phyloP scores from a whole-genome alignment of 2,113 vertebrate genomes.

The Noturus placidus region DNA sequence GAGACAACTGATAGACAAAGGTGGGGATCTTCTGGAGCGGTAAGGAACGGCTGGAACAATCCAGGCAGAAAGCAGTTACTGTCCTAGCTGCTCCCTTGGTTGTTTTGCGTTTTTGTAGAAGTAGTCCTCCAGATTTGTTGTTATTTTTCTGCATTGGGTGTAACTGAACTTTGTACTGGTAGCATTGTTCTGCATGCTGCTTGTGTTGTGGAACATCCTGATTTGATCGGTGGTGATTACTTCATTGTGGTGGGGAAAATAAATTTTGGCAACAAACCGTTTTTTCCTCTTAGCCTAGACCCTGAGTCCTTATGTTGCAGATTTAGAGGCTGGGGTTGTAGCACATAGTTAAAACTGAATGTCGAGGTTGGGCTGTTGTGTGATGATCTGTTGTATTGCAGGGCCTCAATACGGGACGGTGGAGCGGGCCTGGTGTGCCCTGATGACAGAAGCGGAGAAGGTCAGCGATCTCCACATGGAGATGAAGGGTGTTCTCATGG shows the following conservation, averaged over 20 bases:
- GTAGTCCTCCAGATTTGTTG: not conserved
- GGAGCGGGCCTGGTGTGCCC: slow-evolving; percentile 88
- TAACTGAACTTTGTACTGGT: not conserved
- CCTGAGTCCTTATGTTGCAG: not conserved
- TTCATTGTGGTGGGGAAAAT: not conserved
- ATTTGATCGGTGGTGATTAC: not conserved
- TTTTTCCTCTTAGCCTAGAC: not conserved
- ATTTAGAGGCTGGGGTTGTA: not conserved
- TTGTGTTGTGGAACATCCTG: not conserved
- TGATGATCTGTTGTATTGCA: slow-evolving; percentile 55
- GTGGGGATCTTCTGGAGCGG: slow-evolving; percentile 60
- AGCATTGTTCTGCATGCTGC: slow-evolving; percentile 8
- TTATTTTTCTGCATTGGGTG: not conserved
- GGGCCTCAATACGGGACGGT: slow-evolving; percentile 94
- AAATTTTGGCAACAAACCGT: not conserved
- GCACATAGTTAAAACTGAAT: not conserved
- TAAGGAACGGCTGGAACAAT: not conserved
- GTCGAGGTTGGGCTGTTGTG: not conserved
- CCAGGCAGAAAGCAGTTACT: not conserved
- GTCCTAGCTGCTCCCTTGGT: not conserved
- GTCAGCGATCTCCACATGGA: slow-evolving; percentile 96
- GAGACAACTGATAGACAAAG: slow-evolving; percentile 93
- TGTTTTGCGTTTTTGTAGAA: not conserved
- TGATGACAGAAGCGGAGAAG: slow-evolving; percentile 93
- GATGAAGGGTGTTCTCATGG: slow-evolving; percentile 88